These are phyloP conservation scores for Schizopygopsis malacanthus DNA, from an alignment of 2,797 vertebrate species.

Conservation along the genomic window DNA sequence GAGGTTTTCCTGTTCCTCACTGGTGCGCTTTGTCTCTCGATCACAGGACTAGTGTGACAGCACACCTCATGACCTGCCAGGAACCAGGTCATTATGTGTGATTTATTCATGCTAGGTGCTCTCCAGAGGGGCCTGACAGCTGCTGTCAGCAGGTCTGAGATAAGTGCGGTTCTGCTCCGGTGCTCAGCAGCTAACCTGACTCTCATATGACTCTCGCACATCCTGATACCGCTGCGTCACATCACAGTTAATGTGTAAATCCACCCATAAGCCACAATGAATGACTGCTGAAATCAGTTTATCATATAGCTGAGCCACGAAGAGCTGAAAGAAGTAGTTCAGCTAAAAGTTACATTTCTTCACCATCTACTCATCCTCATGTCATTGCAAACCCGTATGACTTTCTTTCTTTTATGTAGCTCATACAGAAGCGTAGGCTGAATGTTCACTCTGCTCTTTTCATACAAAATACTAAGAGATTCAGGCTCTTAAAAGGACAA, in stretches of 20 bases:
- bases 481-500: background rate
- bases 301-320: background rate
- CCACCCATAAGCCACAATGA: no score
- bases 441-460: background rate
- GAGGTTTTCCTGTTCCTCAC: constrained; percentile 43
- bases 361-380: background rate
- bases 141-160: constrained; percentile 35
- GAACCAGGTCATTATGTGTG: constrained; percentile 34
- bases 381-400: background rate
- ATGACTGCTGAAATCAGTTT: background rate
- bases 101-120: constrained; percentile 29
- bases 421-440: background rate
- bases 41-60: constrained; percentile 31
- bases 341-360: no score
- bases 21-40: constrained; percentile 31
- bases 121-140: constrained; percentile 45
- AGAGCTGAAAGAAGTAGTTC: background rate
- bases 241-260: background rate
- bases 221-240: constrained; percentile 33
- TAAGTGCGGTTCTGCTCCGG: constrained; percentile 41
- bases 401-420: background rate
- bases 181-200: constrained; percentile 11
- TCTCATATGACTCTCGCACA: constrained; percentile 51
- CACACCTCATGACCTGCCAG: constrained; percentile 42
- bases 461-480: background rate